Evolutionary conservation across 2,113 vertebrate species (phyloP), one percentile per base, ranked within the genome.

Genomic region (Actinemys pallida): DNA sequence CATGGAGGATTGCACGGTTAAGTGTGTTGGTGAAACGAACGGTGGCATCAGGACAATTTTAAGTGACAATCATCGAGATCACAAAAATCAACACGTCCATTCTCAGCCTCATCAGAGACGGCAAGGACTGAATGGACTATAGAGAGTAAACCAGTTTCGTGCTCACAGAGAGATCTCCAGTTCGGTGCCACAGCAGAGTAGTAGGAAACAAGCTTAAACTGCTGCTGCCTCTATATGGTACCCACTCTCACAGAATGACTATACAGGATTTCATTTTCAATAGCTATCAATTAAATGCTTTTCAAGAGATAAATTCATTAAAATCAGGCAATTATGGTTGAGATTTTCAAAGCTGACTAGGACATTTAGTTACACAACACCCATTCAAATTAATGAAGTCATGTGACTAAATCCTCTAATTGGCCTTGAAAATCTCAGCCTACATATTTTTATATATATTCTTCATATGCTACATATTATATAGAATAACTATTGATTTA

Each of bases 261-360:
- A 90, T 50, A 75, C 90, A 95, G 90, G 81, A 78, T 93, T 95
- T 87, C 95, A 95, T 88, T 88, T 91, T 91, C 27, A 96, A 93
- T 82, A 95, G 95, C 96, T 96, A 89, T 95, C 96, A 96, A 92
- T 92, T 97, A 92, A 95, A 95, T 42, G 17, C 35, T 90, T 93
- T 95, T 97, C 96, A 96, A 97, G 95, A 95, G 96, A 95, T 88
- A 96, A 90, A 96, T 96, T 95, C 96, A 96, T 96, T 97, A 95
- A 93, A 97, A 95, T n/a, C 6, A 84, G 88, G 42, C 96, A 96
- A 97, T 95, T 97, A 93, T 42, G 76, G 89, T 54, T 96, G 93
- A 96, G 95, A 95, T 84, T 91, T 97, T 86, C 86, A 42, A 35
- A 84, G 92, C 93, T 95, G 69, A 86, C 83, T 85, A 54, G 79